phyloP scores from a whole-genome alignment of 2,113 vertebrate species.

The Baryphthengus martii region DNA sequence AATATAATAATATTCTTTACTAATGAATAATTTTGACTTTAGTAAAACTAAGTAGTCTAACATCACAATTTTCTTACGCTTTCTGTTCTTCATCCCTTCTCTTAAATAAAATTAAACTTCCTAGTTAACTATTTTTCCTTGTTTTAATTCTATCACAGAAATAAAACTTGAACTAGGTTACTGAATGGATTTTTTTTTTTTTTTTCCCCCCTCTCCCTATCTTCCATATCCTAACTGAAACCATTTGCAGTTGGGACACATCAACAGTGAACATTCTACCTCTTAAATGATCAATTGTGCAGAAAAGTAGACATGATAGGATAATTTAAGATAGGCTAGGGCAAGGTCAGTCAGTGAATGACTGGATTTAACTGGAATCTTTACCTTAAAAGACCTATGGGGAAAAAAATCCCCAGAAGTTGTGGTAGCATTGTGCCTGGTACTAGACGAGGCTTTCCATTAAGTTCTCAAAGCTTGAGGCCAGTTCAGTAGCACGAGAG shows the following conservation, averaged over 20 bases:
- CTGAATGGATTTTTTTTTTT: background rate
- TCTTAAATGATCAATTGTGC: background rate
- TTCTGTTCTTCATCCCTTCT: background rate
- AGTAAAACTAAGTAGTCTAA: background rate
- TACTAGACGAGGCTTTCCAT: fast-evolving
- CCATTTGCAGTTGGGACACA: background rate
- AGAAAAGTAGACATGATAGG: background rate
- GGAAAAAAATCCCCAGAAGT: background rate
- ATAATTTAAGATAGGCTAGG: background rate
- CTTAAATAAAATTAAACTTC: background rate
- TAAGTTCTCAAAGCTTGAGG: background rate
- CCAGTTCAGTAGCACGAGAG: background rate
- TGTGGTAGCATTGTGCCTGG: background rate
- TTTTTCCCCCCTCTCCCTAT: background rate
- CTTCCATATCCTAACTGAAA: background rate
- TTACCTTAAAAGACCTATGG: background rate
- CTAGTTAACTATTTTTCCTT: background rate
- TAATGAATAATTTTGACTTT: background rate
- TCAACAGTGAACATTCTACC: background rate
- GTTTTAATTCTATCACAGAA: background rate
- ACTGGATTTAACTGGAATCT: background rate
- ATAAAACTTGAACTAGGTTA: background rate
- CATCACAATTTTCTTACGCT: background rate
- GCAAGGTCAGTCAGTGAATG: background rate
- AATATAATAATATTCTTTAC: background rate